phyloP scores from a whole-genome alignment of 2,888 invertebrate genomes.

The Bhutanitis thaidina region DNA sequence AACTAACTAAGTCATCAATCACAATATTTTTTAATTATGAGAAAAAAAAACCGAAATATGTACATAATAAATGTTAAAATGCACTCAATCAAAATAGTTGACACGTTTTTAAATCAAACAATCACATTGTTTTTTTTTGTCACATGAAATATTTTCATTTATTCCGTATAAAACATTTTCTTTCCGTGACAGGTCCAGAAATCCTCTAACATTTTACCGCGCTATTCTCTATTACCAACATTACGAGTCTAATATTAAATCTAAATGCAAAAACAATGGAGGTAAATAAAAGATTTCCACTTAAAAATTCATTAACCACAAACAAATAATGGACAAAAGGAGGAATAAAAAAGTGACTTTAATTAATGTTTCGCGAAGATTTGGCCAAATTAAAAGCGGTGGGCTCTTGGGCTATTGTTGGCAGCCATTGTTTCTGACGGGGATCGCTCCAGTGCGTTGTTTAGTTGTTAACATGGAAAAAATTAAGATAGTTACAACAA shows the following conservation, averaged over 20 bases:
- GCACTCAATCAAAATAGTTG: too few relatives aligned
- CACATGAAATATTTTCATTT: too few relatives aligned
- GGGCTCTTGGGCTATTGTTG: slow-evolving; percentile 15
- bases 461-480: slow-evolving; percentile 4
- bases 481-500: too few relatives aligned
- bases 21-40: too few relatives aligned
- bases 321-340: slow-evolving; percentile 22
- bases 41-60: too few relatives aligned
- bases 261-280: neutral
- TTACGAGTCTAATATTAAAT: slow-evolving; percentile 12
- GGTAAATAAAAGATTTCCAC: slow-evolving; percentile 19
- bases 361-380: slow-evolving; percentile 23
- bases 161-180: slow-evolving; percentile 1
- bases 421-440: slow-evolving; percentile 12
- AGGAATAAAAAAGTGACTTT: slow-evolving; percentile 16
- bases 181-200: slow-evolving; percentile 2
- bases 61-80: too few relatives aligned
- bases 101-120: too few relatives aligned
- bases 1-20: too few relatives aligned
- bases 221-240: slow-evolving; percentile 8
- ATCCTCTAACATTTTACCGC: slow-evolving; percentile 1
- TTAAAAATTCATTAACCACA: slow-evolving; percentile 27
- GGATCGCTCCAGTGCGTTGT: slow-evolving; percentile 4
- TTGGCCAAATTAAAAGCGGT: slow-evolving; percentile 22
- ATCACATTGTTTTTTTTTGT: too few relatives aligned